Evolutionary conservation across 53 echinoderm and acorn worm species (phyloP).

Genomic region (Zoroaster sp.): DNA sequence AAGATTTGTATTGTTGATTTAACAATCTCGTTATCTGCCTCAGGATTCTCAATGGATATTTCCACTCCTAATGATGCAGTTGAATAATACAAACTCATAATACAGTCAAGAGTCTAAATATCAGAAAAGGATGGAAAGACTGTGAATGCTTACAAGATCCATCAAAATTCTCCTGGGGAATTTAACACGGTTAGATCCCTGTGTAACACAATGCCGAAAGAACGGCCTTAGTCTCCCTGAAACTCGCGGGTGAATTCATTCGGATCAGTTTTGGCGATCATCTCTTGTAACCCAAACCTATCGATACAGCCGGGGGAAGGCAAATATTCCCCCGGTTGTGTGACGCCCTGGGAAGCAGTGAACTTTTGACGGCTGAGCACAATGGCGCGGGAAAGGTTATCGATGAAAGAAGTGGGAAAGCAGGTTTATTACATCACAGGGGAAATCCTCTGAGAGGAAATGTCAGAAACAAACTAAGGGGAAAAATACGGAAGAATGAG

Average conservation of each 20-base stretch:
- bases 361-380: neutral
- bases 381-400: neutral
- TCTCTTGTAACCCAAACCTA: neutral
- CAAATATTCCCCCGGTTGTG: neutral
- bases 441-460: neutral
- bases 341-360: neutral
- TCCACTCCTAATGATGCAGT: neutral
- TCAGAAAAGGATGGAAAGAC: neutral
- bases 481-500: neutral
- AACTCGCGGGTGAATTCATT: neutral
- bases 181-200: neutral
- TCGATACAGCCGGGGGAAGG: neutral
- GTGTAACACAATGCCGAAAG: neutral
- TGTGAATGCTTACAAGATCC: neutral
- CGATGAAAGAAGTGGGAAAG: neutral
- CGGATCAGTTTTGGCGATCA: neutral
- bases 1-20: too few relatives aligned
- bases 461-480: neutral
- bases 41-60: neutral
- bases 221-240: neutral
- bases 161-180: neutral
- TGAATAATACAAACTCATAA: neutral
- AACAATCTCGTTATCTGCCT: neutral
- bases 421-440: neutral
- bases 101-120: neutral